Evolutionary conservation across 2,113 vertebrate species (phyloP), one percentile per base, ranked within the genome.

Genomic region (Seriola aureovittata): DNA sequence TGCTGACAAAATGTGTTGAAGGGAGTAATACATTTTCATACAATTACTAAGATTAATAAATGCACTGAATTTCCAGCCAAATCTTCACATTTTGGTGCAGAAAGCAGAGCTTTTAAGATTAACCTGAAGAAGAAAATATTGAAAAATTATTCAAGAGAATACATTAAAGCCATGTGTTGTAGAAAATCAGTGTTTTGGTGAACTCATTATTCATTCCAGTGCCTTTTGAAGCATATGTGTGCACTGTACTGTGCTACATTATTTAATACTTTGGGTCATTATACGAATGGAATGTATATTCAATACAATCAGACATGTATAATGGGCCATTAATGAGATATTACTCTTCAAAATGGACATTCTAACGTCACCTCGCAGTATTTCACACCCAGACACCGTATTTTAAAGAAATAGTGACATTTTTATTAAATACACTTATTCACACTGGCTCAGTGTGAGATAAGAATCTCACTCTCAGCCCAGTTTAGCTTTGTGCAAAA

Each of bases 211-310:
- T 88, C 6, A 82, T 75, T 55, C 38, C 21, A 64, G 4, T 57
- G 62, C 52, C 68, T 65, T 90, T 80, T 88, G 82, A 90, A 85
- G 85, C 80, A 48, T 34, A 68, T 59, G 36, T 70, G 36, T 62
- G 25, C 65, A 52, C 52, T 65, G 70, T 67, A 29, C 34, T 66
- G 29, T 14, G 40, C 65, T 82, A 55, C 62, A 87, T 85, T 32
- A 85, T 88, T 84, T 75, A 87, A 67, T 69, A 38, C 48, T 77
- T 65, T 23, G 11, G 38, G 54, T 5, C 50, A 78, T 86, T 48
- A 67, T 58, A 58, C 17, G 29, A 38, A 62, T 8, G 8, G 57
- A 64, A 78, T 54, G 50, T 80, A 66, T 48, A 59, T 46, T 21
- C 23, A 72, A 1, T 65, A 58, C 50, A 16, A 71, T 55, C 0